These are phyloP conservation scores for Philopotamus ludificatus DNA, from an alignment of 1,140 invertebrate genomes.

Conservation along the genomic window DNA sequence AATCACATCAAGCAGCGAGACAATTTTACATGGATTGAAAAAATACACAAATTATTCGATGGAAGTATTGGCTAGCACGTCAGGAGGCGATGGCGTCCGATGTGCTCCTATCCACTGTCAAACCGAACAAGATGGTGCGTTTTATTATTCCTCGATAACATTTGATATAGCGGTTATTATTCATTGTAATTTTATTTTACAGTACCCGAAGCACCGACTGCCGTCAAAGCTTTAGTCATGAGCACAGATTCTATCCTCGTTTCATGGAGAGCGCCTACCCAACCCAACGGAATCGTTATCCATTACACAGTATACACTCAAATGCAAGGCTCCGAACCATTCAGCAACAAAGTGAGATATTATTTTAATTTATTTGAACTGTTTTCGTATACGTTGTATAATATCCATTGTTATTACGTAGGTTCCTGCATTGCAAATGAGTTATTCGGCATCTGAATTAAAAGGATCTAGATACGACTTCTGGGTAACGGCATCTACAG, in stretches of 20 bases:
- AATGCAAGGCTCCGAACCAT: conserved; percentile 69
- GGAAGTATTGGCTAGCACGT: conserved; percentile 91
- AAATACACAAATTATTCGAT: conserved; percentile 98
- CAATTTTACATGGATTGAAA: conserved; percentile 86
- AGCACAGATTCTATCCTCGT: conserved; percentile 87
- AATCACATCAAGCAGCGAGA: conserved; percentile 88
- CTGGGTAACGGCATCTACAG: conserved; percentile 91
- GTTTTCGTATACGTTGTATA: no score
- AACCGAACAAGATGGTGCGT: conserved; percentile 91
- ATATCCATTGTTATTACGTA: conserved; percentile 40
- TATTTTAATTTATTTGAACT: conserved; percentile 40
- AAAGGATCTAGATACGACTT: conserved; percentile 87
- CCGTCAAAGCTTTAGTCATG: conserved; percentile 90
- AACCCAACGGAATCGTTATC: conserved; percentile 89
- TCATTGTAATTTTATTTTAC: conserved; percentile 37
- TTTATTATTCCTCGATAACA: no score
- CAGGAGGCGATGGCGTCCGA: conserved; percentile 92
- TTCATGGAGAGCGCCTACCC: conserved; percentile 88
- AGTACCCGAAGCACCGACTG: conserved; percentile 90
- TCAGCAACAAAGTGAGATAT: conserved; percentile 66
- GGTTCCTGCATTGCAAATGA: conserved; percentile 64
- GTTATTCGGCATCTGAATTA: conserved; percentile 81
- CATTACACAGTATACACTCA: conserved; percentile 92
- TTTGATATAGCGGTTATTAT: no score
- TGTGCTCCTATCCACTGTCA: conserved; percentile 89